These are phyloP conservation scores for Microcebus ravelobensis DNA, from an alignment of 2,113 vertebrate species.

Conservation along the genomic window DNA sequence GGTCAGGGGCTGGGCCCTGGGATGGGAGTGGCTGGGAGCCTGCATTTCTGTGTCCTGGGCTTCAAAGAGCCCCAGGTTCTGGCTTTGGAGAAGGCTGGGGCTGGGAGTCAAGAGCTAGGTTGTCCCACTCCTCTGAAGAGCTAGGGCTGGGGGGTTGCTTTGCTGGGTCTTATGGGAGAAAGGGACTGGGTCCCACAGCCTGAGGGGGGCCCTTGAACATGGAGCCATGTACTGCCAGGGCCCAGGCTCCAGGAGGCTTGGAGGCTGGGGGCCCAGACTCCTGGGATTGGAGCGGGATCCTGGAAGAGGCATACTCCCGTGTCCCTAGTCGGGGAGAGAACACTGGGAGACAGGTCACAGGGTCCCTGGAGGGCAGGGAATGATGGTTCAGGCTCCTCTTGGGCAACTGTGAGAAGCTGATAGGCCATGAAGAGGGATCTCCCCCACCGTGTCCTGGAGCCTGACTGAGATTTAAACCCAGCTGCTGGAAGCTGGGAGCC, in stretches of 20 bases:
- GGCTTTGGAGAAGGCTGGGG: not conserved
- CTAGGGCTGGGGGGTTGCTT: not conserved
- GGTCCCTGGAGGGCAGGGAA: not conserved
- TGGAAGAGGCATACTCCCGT: not conserved
- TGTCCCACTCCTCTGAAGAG: not conserved
- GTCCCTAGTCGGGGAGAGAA: not conserved
- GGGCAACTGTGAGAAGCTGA: not conserved
- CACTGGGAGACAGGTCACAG: not conserved
- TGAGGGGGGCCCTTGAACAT: not conserved
- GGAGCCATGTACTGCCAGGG: not conserved
- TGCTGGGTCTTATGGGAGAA: not conserved
- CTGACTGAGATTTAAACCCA: not conserved
- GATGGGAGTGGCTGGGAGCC: constrained; percentile 56
- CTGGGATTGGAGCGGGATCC: not conserved
- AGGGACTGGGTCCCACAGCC: not conserved
- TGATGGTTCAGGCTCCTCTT: constrained; percentile 14
- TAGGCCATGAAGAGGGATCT: not conserved
- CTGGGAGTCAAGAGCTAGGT: not conserved
- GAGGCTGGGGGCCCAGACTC: not conserved
- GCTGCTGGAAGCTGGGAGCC: not conserved
- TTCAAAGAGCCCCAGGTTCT: not conserved
- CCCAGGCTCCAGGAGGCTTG: not conserved
- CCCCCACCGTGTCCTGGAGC: not conserved
- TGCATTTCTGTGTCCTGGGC: not conserved
- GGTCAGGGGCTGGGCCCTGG: constrained; percentile 50